Conservation (phyloP, 2,888 invertebrate genomes). For the Torymus tubicola region DNA sequence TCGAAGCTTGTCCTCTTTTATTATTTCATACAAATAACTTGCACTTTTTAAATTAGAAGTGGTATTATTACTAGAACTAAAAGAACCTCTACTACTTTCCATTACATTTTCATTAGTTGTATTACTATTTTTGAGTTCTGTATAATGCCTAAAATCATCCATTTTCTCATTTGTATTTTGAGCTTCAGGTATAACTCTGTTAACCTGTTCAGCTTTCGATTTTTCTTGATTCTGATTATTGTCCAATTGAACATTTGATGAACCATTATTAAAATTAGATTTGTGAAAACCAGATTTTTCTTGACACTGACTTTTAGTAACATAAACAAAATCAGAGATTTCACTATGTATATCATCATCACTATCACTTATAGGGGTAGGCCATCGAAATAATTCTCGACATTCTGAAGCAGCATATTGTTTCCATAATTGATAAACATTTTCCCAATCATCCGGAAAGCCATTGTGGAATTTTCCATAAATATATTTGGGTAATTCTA, state of each 20-base stretch:
- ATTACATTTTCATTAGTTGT: constrained; percentile 9
- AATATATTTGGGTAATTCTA: constrained; percentile 71
- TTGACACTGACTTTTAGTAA: neutral
- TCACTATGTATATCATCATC: constrained; percentile 71
- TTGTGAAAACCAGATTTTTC: neutral
- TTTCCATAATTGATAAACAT: constrained; percentile 70
- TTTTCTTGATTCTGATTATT: constrained; percentile 25
- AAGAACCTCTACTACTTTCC: constrained; percentile 14
- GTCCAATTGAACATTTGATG: constrained; percentile 7
- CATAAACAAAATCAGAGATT: constrained; percentile 63
- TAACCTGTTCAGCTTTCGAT: constrained; percentile 11
- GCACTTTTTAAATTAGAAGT: constrained; percentile 44
- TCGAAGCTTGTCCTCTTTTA: constrained; percentile 65
- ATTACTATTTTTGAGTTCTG: constrained; percentile 21
- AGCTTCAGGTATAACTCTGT: neutral
- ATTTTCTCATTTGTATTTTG: constrained; percentile 18
- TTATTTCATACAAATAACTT: constrained; percentile 60
- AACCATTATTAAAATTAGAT: constrained; percentile 18
- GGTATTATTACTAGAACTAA: constrained; percentile 3
- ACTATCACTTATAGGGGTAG: constrained; percentile 69
- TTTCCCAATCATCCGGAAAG: constrained; percentile 74
- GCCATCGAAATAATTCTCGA: constrained; percentile 65
- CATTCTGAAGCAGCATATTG: constrained; percentile 63
- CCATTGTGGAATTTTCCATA: constrained; percentile 71
- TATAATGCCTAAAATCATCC: constrained; percentile 13